Base-by-base conservation (phyloP, 2,797 vertebrate genomes). In the Trachurus trachurus region DNA sequence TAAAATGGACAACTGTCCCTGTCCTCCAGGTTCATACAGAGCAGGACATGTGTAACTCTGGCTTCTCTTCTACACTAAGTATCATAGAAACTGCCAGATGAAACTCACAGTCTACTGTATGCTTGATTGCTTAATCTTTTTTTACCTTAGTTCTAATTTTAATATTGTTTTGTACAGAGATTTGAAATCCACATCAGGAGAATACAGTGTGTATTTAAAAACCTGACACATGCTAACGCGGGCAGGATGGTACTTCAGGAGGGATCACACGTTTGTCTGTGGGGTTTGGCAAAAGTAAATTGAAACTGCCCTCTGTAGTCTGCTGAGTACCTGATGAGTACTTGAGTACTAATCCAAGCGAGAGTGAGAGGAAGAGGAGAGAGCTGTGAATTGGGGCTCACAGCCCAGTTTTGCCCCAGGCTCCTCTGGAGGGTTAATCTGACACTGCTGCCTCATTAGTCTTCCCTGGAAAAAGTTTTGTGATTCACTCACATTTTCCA, bases 381-480 rank as follows among this genome's bases (percentile, higher is more conserved):
- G 40, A 50, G 22, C 3, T 58, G 53, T 53, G 8, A 29, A 58
- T 50, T 16, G 13, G 57, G 17, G 54, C 62, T 31, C 45, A 63
- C n/a, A 37, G 45, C 62, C 75, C 13, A 29, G 21, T 75, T 50
- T 63, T 57, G 39, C 53, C 58, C 1, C 58, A 9, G 37, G 61
- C 21, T 31, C 44, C 26, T 40, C 49, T 26, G 21, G 53, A 6
- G 45, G 39, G n/a, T 60, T 52, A 64, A 47, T 66, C 15, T 45
- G 17, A 16, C 50, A n/a, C 70, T 62, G 61, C 34, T 39, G 70
- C 57, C 39, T 65, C 29, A 39, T 47, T 40, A 45, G 53, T 78
- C 44, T 67, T 67, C 64, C 21, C 42, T 57, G 37, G 22, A 9
- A 62, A 29, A 45, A 16, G 31, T 11, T 39, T 61, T 66, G n/a